A percentile compares a stretch with the other conserved stretches of the same genome.
phyloP scores from a whole-genome alignment of 2,113 vertebrate species.

The Cynoglossus semilaevis region DNA sequence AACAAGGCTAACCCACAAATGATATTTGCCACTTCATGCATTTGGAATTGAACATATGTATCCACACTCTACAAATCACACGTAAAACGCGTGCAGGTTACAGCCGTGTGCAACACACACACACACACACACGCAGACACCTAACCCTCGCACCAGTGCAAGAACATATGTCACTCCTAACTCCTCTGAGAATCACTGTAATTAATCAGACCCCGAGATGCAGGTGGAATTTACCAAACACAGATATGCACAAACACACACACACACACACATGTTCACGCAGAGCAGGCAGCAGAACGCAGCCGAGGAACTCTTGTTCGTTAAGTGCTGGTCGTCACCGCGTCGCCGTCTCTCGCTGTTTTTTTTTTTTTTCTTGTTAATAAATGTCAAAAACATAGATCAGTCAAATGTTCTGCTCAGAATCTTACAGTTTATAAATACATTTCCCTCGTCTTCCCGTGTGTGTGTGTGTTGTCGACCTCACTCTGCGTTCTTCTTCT shows the following conservation, averaged over 20 bases:
- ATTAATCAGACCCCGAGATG: conserved; percentile 71
- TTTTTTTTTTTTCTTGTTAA: neutral
- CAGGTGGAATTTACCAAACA: conserved; percentile 56
- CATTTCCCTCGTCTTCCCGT: conserved; percentile 4
- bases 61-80: conserved; percentile 15
- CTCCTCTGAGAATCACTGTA: conserved; percentile 65
- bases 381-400: neutral
- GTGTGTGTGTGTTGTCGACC: conserved; percentile 24
- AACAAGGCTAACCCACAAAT: conserved; percentile 7
- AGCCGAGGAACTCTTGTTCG: conserved; percentile 17
- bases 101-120: conserved; percentile 13
- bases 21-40: conserved; percentile 18
- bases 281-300: conserved; percentile 36
- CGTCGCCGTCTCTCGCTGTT: neutral
- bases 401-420: conserved; percentile 13
- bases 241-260: conserved; percentile 21
- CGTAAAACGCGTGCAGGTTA: conserved; percentile 5
- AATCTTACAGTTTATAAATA: conserved; percentile 5
- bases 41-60: conserved; percentile 20
- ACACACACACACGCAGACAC: conserved; percentile 19
- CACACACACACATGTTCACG: conserved; percentile 13
- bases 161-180: conserved; percentile 70
- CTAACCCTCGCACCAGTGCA: conserved; percentile 56
- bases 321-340: neutral
- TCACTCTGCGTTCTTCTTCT: conserved; percentile 81